Evolutionary conservation across 2,888 invertebrate species (phyloP).

Genomic region (Sinhomidia bicolor): DNA sequence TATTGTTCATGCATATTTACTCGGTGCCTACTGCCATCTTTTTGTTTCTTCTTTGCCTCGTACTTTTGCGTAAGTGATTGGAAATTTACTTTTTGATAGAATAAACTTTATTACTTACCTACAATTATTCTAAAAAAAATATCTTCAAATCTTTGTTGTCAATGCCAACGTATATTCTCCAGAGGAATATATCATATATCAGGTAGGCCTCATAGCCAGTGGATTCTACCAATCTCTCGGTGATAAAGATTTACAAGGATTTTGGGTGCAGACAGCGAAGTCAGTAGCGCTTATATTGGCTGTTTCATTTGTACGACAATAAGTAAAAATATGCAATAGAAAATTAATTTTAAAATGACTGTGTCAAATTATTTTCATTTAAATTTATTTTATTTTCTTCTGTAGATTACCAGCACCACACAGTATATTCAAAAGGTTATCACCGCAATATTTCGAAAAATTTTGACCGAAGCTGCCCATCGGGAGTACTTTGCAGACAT

Average conservation of each 20-base stretch:
- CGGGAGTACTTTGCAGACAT: slow-evolving; percentile 83
- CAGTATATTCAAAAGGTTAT: slow-evolving; percentile 82
- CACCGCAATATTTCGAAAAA: slow-evolving; percentile 83
- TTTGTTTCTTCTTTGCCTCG: slow-evolving; percentile 68
- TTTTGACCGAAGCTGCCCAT: slow-evolving; percentile 83
- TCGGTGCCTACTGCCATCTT: slow-evolving; percentile 76
- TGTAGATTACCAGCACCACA: slow-evolving; percentile 82
- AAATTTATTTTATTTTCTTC: slow-evolving; percentile 54
- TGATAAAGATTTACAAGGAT: slow-evolving; percentile 82
- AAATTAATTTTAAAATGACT: neutral
- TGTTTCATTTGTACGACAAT: slow-evolving; percentile 82
- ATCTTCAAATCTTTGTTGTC: neutral
- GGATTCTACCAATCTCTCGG: slow-evolving; percentile 83
- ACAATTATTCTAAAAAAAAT: neutral
- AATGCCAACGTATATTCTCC: slow-evolving; percentile 76
- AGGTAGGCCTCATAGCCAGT: slow-evolving; percentile 84
- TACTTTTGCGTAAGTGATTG: slow-evolving; percentile 72
- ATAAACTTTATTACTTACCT: too few species aligned
- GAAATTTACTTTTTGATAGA: slow-evolving; percentile 12
- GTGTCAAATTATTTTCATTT: neutral
- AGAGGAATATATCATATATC: slow-evolving; percentile 84
- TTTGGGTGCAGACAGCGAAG: slow-evolving; percentile 81
- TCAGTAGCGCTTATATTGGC: slow-evolving; percentile 80
- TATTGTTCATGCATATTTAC: slow-evolving; percentile 76
- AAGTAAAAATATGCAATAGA: too few species aligned